These are phyloP conservation scores for Sus cebifrons DNA, from an alignment of 2,797 vertebrate species.

Conservation along the genomic window DNA sequence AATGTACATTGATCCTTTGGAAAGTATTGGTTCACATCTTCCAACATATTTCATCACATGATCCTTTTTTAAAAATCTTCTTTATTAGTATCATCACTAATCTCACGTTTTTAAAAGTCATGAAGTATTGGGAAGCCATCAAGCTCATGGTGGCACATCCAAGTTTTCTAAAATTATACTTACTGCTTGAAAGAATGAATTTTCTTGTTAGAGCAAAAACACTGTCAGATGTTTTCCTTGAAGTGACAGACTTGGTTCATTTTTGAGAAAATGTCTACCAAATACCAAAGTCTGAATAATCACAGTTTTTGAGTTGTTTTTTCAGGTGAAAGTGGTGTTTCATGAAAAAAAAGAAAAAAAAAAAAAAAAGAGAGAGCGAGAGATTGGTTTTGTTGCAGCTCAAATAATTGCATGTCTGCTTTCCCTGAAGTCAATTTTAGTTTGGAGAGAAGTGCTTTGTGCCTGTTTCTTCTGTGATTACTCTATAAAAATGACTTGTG, in stretches of 20 bases:
- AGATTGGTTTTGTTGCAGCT: slow-evolving; percentile 2
- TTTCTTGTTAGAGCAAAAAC: slow-evolving; percentile 2
- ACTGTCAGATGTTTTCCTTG: slow-evolving; percentile 47
- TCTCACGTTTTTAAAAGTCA: slow-evolving; percentile 13
- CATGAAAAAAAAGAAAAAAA: background rate
- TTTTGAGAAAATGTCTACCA: slow-evolving; percentile 36
- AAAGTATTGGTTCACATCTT: background rate
- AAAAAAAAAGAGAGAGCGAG: background rate
- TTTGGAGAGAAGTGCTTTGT: background rate
- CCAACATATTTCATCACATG: background rate
- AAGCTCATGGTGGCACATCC: background rate
- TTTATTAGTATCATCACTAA: background rate
- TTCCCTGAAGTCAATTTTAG: background rate
- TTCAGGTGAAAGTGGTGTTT: background rate
- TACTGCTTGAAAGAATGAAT: slow-evolving; percentile 36
- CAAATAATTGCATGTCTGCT: background rate
- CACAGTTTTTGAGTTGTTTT: background rate
- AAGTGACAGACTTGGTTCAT: slow-evolving; percentile 3
- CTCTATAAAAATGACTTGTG: background rate
- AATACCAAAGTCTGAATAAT: background rate
- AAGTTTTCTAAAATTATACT: slow-evolving; percentile 50
- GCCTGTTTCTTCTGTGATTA: background rate
- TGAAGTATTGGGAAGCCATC: slow-evolving; percentile 27
- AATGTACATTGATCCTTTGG: background rate
- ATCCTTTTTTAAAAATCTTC: background rate